These are phyloP conservation scores for Erebia ligea DNA, from an alignment of 2,888 invertebrate species.

Conservation along the genomic window DNA sequence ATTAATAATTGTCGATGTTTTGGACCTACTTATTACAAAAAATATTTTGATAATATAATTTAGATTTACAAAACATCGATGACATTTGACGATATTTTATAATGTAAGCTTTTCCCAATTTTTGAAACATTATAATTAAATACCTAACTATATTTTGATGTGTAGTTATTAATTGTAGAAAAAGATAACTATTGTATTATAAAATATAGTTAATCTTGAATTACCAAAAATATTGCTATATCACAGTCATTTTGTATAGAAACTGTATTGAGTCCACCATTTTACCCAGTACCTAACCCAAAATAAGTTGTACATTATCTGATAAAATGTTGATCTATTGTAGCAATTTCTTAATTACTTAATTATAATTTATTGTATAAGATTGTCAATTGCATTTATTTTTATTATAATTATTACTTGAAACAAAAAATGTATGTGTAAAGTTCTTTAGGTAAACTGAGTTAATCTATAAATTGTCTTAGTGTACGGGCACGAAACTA, in stretches of 20 bases:
- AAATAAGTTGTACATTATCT: too few species aligned
- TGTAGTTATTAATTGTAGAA: background rate
- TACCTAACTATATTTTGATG: background rate
- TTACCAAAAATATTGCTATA: too few species aligned
- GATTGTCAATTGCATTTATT: conserved; percentile 15
- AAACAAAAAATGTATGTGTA: background rate
- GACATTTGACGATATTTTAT: background rate
- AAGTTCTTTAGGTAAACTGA: background rate
- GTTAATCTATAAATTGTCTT: too few species aligned
- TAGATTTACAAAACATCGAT: background rate
- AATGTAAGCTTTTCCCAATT: background rate
- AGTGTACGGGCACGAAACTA: too few species aligned
- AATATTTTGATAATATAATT: background rate
- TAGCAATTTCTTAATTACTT: background rate
- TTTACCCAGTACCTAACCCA: too few species aligned
- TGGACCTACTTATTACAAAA: background rate
- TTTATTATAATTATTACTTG: conserved; percentile 6
- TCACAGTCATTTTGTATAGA: too few species aligned
- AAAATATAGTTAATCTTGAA: background rate
- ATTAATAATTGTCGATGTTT: background rate
- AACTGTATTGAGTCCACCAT: too few species aligned
- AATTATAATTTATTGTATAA: background rate
- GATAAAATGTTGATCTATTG: background rate
- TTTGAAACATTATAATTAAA: background rate
- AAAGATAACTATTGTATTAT: background rate